Evolutionary conservation across 2,113 vertebrate genomes (phyloP).

Genomic region (Hemiprocne comata): DNA sequence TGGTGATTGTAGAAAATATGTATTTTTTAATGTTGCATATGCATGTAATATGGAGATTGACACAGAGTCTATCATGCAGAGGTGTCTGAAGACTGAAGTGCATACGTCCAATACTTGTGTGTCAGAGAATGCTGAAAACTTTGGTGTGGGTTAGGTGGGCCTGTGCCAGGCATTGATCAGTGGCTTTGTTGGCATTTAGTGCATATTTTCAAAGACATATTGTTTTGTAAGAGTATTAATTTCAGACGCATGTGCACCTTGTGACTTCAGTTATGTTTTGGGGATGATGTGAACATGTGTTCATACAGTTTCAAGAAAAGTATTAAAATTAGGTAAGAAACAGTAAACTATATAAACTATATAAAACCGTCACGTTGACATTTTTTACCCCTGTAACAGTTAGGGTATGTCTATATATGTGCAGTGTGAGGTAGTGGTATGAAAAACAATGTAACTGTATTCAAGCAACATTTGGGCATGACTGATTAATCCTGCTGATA

Average conservation of each 20-base stretch:
- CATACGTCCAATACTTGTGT: too few species aligned
- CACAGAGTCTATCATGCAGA: background rate
- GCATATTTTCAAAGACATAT: fast-evolving
- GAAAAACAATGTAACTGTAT: background rate
- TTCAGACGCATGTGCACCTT: background rate
- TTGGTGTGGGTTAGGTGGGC: background rate
- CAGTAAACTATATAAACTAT: background rate
- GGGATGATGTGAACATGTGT: background rate
- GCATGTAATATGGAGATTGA: background rate
- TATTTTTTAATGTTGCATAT: background rate
- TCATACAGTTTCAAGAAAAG: background rate
- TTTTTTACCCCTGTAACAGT: background rate
- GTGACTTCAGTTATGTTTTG: background rate
- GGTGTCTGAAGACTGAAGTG: background rate
- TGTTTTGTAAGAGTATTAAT: background rate
- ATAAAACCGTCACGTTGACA: background rate
- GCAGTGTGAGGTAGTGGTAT: background rate
- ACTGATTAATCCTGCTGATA: slow-evolving; percentile 38
- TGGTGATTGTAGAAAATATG: background rate
- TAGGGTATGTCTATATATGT: background rate
- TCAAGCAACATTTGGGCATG: background rate
- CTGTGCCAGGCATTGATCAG: background rate
- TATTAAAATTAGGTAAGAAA: background rate
- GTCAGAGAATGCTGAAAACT: background rate
- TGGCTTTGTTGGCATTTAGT: background rate